These are phyloP conservation scores for Aporophyla lueneburgensis DNA, from an alignment of 2,888 invertebrate genomes.

Conservation along the genomic window DNA sequence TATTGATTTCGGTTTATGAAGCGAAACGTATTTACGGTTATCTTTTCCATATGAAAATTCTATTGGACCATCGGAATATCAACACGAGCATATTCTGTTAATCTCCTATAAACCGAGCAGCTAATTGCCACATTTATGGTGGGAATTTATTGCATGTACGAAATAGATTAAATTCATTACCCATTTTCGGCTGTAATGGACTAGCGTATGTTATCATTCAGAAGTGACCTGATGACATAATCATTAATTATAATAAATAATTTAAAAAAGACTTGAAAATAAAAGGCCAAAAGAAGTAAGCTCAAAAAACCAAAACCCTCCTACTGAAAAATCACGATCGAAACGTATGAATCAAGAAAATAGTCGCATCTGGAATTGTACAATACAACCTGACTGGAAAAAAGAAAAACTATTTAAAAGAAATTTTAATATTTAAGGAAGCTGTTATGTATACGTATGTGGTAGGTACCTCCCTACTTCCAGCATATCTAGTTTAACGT, in stretches of 20 bases:
- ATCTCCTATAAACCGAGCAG: constrained; percentile 34
- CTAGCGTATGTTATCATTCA: background rate
- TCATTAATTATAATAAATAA: background rate
- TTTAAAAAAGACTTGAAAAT: background rate
- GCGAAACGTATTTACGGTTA: constrained; percentile 38
- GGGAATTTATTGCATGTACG: constrained; percentile 31
- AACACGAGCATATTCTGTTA: constrained; percentile 43
- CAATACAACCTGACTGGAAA: too few relatives aligned
- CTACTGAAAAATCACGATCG: too few relatives aligned
- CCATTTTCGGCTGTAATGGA: constrained; percentile 1
- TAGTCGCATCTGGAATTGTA: too few relatives aligned
- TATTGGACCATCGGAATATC: constrained; percentile 34
- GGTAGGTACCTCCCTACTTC: background rate
- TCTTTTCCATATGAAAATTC: constrained; percentile 41
- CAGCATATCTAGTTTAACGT: background rate
- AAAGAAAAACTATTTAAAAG: background rate
- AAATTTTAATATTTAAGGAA: too few relatives aligned
- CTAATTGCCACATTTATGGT: constrained; percentile 49
- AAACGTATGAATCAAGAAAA: too few relatives aligned
- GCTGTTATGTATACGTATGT: background rate
- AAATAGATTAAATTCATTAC: constrained; percentile 44
- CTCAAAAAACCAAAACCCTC: too few relatives aligned
- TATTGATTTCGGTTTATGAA: constrained; percentile 51
- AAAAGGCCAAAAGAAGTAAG: background rate
- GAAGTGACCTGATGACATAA: background rate